Base-by-base conservation (phyloP, 2,797 vertebrate genomes). In the Lutjanus argentimaculatus region DNA sequence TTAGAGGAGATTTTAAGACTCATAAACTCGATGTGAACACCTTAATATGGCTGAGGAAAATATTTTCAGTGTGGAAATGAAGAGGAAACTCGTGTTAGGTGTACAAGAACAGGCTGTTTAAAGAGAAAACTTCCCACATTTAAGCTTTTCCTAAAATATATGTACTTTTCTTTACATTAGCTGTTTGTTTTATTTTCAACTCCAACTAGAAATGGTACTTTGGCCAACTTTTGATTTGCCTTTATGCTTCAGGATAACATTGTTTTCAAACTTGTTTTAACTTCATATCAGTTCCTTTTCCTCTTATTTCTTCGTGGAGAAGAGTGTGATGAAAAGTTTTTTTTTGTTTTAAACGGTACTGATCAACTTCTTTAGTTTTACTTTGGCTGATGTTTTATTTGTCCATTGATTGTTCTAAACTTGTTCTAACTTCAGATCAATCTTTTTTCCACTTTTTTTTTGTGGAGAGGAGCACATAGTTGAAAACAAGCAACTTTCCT, bases 1-100 rank as follows among this genome's bases (percentile, higher is more conserved):
- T 86, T 65, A 82, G 71, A 12, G 70, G 55, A 63, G 22, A 67
- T 79, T 84, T 80, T 15, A 16, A 72, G 67, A 51, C 36, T 40
- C 25, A 11, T 65, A 49, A 59, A 67, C 13, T 78, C 19, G 42
- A 36, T 0, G 17, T 56, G 36, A 70, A 46, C 10, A 42, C n/a
- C 6, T 70, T 42, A 1, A 17, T n/a, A 3, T 43, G 16, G 51
- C 42, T 48, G 62, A 45, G 42, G 25, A 21, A 52, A 25, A 22
- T 61, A 4, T 3, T 2, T 40, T 22, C 30, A 9, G 42, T n/a
- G 55, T 17, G 6, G 30, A 79, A 22, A 7, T 8, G n/a, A 57
- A 67, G 8, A 6, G 15, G n/a, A 61, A 59, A 67, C 8, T 40
- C 7, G 10, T 43, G 55, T 30, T 6, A 14, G 1, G 11, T 22